Conservation (phyloP, 2,888 invertebrate species). For the Tetranychus truncatus region DNA sequence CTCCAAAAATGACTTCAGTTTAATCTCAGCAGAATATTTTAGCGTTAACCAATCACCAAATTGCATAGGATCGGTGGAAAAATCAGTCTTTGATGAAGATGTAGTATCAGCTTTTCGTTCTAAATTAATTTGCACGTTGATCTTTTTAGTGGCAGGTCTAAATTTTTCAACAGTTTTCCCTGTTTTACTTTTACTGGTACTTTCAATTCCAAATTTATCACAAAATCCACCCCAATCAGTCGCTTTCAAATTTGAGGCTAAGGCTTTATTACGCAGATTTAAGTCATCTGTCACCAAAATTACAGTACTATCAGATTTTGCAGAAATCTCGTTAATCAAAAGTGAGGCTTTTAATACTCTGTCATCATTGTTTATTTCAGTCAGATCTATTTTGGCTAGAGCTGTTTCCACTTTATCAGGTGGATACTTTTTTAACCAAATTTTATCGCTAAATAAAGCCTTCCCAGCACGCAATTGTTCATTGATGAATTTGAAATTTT, state of each 20-base stretch:
- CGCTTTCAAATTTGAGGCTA: background rate
- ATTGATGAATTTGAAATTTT: constrained; percentile 18
- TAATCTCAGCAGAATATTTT: background rate
- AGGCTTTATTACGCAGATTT: constrained; percentile 21
- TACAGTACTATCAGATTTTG: constrained; percentile 1
- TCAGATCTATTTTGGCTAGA: background rate
- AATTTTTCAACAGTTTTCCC: background rate
- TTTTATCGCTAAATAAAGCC: constrained; percentile 9
- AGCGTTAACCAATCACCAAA: background rate
- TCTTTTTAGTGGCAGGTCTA: background rate
- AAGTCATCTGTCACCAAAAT: constrained; percentile 17
- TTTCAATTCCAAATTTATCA: background rate
- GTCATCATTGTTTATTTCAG: constrained; percentile 18
- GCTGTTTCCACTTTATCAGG: background rate
- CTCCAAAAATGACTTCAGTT: background rate
- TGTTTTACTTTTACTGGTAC: background rate
- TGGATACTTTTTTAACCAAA: background rate
- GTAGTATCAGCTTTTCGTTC: background rate
- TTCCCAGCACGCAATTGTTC: constrained; percentile 15
- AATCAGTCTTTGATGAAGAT: background rate
- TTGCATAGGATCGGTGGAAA: background rate
- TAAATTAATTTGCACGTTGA: background rate
- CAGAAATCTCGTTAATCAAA: background rate
- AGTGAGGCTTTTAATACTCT: constrained; percentile 15
- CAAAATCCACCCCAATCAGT: background rate